Base-by-base conservation (phyloP, 2,113 vertebrate genomes). In the Mohoua ochrocephala region DNA sequence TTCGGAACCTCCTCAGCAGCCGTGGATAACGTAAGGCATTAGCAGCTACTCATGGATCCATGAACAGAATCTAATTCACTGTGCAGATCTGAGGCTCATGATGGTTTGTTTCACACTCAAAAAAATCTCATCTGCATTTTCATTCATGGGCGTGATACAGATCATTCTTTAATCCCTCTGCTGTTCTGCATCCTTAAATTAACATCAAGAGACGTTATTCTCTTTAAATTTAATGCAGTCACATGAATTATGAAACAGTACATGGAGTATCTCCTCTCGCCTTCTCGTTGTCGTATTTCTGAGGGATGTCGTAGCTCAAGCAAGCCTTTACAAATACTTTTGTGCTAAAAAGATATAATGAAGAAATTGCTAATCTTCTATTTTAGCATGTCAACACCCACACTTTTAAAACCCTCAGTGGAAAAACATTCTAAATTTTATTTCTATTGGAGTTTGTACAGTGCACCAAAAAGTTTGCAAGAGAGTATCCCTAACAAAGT, bases 181-280 rank as follows among this genome's bases (percentile, higher is more conserved):
- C 84, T 93, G 37, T 50, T 95, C 50, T 75, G 57, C 47, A 84
- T 85, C 44, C 84, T 93, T 73, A 81, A 27, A 30, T 80, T 88
- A 91, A 84, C 57, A 93, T 80, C 59, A 86, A 65, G 60, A 70
- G 45, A 73, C 1, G 3, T 79, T 79, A 47, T 44, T 59, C 50
- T 60, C 65, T 94, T 81, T 61, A 77, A 89, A 56, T 96, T 87
- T 84, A 89, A 94, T 69, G 67, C 52, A 94, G 39, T 44, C 54
- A 52, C 63, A 65, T 89, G 52, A 96, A 91, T 93, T 87, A 95
- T 77, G 73, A 81, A 96, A 74, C 18, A 87, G 82, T 54, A 84
- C 54, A 54, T 21, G 24, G 19, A 84, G 21, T 26, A 90, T 53
- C 45, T 90, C 81, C 90, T 89, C 85, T 81, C 0, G 0, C 64